A percentile compares a stretch with the other conserved stretches of the same genome.
Conservation (phyloP, 1,140 invertebrate species). For the Copidosoma floridanum region DNA sequence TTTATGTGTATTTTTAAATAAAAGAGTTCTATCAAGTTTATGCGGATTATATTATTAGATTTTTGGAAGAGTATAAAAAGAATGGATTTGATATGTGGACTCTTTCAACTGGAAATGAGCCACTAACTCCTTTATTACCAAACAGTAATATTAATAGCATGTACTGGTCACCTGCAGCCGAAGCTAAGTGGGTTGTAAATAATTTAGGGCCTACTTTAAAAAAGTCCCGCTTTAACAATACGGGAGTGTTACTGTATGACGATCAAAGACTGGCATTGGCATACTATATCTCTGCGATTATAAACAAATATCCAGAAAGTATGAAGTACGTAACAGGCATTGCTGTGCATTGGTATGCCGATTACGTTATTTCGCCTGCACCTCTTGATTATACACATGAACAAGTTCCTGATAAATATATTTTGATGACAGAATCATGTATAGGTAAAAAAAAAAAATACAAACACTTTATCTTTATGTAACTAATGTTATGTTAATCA, state of each 20-base stretch:
- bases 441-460: conserved; percentile 62
- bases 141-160: conserved; percentile 67
- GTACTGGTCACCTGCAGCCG: conserved; percentile 1
- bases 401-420: conserved; percentile 68
- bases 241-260: conserved; percentile 69
- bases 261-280: conserved; percentile 69
- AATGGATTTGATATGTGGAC: conserved; percentile 62
- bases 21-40: conserved; percentile 73
- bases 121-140: conserved; percentile 58
- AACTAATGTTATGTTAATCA: too few species aligned
- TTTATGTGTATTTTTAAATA: too few species aligned
- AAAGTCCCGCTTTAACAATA: conserved; percentile 58
- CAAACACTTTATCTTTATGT: too few species aligned
- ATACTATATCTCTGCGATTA: conserved; percentile 46
- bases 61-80: conserved; percentile 58
- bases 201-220: conserved; percentile 70
- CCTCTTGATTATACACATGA: conserved; percentile 60
- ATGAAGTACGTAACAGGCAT: conserved; percentile 60
- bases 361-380: conserved; percentile 57
- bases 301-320: conserved; percentile 8
- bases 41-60: conserved; percentile 78
- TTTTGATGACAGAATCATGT: conserved; percentile 78
- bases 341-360: conserved; percentile 70
- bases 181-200: conserved; percentile 64
- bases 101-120: conserved; percentile 69